These are phyloP conservation scores for Misgurnus mizolepis DNA, from an alignment of 2,113 vertebrate species.

Conservation along the genomic window DNA sequence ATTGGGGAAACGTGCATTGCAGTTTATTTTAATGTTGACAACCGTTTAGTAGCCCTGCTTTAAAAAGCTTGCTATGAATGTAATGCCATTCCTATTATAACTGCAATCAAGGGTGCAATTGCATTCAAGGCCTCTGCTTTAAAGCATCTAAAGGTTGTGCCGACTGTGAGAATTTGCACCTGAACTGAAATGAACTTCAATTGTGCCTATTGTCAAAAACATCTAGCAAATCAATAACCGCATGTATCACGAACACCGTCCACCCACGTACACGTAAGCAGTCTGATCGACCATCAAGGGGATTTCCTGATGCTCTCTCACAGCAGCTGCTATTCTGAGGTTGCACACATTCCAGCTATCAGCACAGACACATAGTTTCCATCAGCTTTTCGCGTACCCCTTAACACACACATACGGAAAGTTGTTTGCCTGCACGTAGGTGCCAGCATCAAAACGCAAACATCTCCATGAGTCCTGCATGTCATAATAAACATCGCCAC, in stretches of 20 bases:
- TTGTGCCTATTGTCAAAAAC: constrained; percentile 27
- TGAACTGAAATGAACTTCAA: constrained; percentile 25
- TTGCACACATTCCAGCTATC: constrained; percentile 69
- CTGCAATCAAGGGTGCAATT: background rate
- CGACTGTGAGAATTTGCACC: constrained; percentile 21
- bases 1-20: background rate
- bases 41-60: background rate
- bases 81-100: background rate
- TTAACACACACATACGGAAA: constrained; percentile 11
- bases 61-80: background rate
- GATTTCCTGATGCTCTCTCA: constrained; percentile 68
- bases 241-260: constrained; percentile 20
- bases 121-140: background rate
- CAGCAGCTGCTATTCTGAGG: constrained; percentile 73
- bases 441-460: background rate
- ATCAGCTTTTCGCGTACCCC: constrained; percentile 37
- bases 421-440: background rate
- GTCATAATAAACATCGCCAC: background rate
- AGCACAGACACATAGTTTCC: constrained; percentile 69
- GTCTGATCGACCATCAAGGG: constrained; percentile 63
- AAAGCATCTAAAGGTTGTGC: constrained; percentile 6
- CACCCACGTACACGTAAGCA: constrained; percentile 19
- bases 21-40: background rate
- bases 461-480: background rate
- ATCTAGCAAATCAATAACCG: constrained; percentile 28